Percentiles rank a stretch among this genome's conserved stretches.
These are phyloP conservation scores for Psammodynastes pulverulentus DNA, from an alignment of 2,113 vertebrate genomes.

Conservation along the genomic window DNA sequence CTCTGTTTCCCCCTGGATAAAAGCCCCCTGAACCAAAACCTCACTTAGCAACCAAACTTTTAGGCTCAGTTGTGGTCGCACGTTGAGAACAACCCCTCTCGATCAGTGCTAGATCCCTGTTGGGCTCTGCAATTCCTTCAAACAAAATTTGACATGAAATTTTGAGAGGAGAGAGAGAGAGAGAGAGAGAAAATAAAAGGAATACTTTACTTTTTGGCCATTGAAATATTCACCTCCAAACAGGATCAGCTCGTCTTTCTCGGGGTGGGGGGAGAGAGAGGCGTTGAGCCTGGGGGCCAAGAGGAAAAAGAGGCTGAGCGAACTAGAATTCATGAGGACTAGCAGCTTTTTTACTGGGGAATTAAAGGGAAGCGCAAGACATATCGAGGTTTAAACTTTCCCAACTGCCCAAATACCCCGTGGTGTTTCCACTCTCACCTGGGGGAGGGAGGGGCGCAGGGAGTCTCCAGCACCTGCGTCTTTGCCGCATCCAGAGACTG, in stretches of 20 bases:
- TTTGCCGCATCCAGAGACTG: conserved; percentile 87
- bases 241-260: conserved; percentile 93
- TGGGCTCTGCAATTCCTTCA: conserved; percentile 23
- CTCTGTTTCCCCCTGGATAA: background rate
- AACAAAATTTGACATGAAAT: conserved; percentile 29
- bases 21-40: background rate
- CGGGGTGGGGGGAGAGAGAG: conserved; percentile 84
- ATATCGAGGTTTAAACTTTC: background rate
- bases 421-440: conserved; percentile 67
- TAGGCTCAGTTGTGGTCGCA: background rate
- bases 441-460: conserved; percentile 81
- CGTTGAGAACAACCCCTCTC: background rate
- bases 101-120: conserved; percentile 44
- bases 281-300: conserved; percentile 78
- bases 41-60: background rate
- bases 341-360: background rate
- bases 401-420: background rate
- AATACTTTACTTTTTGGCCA: conserved; percentile 92
- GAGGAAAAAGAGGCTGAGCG: background rate
- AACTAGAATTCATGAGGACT: background rate
- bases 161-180: conserved; percentile 11
- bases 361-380: background rate
- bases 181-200: conserved; percentile 44
- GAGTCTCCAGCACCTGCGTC: conserved; percentile 80
- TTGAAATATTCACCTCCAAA: conserved; percentile 99